Evolutionary conservation across 2,888 invertebrate species (phyloP).

Genomic region (Ellobium chinense): DNA sequence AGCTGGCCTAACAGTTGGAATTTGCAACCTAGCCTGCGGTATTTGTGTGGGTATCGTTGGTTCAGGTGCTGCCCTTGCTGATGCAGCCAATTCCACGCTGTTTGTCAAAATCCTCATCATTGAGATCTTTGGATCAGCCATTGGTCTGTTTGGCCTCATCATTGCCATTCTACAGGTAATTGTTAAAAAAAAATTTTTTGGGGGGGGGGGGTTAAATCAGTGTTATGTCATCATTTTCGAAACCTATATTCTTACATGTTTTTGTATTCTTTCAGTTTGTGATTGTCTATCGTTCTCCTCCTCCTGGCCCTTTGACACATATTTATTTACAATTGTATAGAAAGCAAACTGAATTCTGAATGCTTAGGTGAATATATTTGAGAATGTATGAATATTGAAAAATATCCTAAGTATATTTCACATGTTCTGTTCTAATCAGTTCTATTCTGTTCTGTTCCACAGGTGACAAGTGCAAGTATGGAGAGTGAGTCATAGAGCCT

Average conservation of each 20-base stretch:
- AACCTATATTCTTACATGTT: no score
- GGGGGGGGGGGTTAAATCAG: no score
- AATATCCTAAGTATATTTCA: no score
- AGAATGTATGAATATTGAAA: no score
- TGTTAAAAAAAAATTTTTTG: no score
- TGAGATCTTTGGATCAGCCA: slow-evolving; percentile 99
- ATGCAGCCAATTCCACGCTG: slow-evolving; percentile 96
- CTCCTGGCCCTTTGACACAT: no score
- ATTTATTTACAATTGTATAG: no score
- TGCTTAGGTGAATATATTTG: no score
- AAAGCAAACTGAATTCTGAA: no score
- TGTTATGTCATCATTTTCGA: no score
- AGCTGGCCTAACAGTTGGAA: slow-evolving; percentile 95
- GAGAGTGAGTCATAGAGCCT: neutral
- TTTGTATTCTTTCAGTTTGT: neutral
- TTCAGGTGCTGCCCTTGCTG: slow-evolving; percentile 97
- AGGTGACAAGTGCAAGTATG: slow-evolving; percentile 42
- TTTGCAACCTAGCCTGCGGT: slow-evolving; percentile 97
- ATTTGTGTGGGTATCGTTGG: slow-evolving; percentile 98
- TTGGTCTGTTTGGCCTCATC: slow-evolving; percentile 98
- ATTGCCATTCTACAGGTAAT: slow-evolving; percentile 87
- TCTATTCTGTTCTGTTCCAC: no score
- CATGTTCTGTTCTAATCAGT: no score
- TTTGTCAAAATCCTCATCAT: slow-evolving; percentile 99
- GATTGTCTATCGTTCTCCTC: neutral